Base-by-base conservation (phyloP, 2,888 invertebrate species). In the Formica aserva region DNA sequence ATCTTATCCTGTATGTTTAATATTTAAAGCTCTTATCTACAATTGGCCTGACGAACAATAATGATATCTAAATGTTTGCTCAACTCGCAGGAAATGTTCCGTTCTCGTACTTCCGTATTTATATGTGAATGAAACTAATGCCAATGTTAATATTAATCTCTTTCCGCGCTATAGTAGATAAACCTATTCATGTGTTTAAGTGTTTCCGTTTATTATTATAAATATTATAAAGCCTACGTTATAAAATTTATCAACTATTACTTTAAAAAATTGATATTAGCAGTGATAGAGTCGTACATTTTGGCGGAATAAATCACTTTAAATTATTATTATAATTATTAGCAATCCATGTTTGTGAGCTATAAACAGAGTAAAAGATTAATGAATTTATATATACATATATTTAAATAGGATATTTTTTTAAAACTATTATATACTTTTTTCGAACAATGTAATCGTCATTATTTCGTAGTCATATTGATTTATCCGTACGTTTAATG, bases 51-150 rank as follows among this genome's bases (percentile, higher is more conserved):
- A 60, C 18, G 60, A 72, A 52, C 71, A 62, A 62, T 72, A 72
- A 80, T 72, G 72, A 80, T 71, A 72, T 80, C 45, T 48, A 80
- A 80, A 80, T 71, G 26, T 80, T 72, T 80, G 78, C 60, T 9
- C 15, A 29, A 55, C 9, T 78, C 22, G 4, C 29, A 22, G n/a
- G 22, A 78, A 78, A 72, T 71, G 32, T 71, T 71, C 18, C 11
- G 45, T n/a, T 29, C 15, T 57, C 18, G 35, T 18, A 55, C 26
- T 67, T 67, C n/a, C 13, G 62, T 3, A 52, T 38, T 77, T 29
- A 55, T 77, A 38, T 22, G 5, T 8, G 15, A 38, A 52, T 9
- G 3, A 77, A 77, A 69, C 57, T 77, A 67, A 57, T 1, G 5
- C 38, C 32, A 32, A 26, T 77, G 57, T 69, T 77, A 77, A 69